Base-by-base conservation (phyloP, 64 coral and sea anemone species). In the Pocillopora verrucosa region DNA sequence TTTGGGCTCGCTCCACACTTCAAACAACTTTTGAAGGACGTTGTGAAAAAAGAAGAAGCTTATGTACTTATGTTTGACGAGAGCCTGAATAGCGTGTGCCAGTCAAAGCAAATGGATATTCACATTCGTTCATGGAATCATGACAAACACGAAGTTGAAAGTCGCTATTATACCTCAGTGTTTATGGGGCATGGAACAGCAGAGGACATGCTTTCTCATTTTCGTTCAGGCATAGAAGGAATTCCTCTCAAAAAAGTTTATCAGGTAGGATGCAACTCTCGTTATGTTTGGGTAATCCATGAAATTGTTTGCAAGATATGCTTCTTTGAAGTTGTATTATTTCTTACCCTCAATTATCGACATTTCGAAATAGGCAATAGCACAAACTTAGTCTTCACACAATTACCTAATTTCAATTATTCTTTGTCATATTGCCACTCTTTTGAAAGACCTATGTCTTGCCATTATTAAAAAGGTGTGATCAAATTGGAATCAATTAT, bases 1-100 rank as follows among this genome's bases (percentile, higher is more conserved):
- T 94, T 94, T 94, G 92, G 92, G 56, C 58, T 94, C 24, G 88
- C 88, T 79, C 75, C 80, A 36, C 79, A 79, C 86, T 90, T 90
- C 77, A 83, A 87, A 61, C 80, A 61, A 20, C 59, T 84, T 79
- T 56, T 94, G 87, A 68, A 76, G 56, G 80, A 86, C 34, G 76
- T 87, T 73, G 91, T 92, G 77, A 92, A 72, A 82, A 92, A 92
- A 80, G 72, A 60, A 75, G 75, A 77, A 15, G 88, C 60, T 59
- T 77, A 75, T 77, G 36, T 84, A 59, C 58, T 85, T 7, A 58
- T 76, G 65, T 78, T 91, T 91, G 56, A 91, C 45, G 89, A 91
- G 76, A 86, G 70, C 56, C 80, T 91, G 36, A 77, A 91, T 62
- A 73, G 72, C 56, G 19, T 76, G 63, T 73, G 64, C 68, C 88